Base-by-base conservation (phyloP, 2,113 vertebrate species). In the Jacana jacana region DNA sequence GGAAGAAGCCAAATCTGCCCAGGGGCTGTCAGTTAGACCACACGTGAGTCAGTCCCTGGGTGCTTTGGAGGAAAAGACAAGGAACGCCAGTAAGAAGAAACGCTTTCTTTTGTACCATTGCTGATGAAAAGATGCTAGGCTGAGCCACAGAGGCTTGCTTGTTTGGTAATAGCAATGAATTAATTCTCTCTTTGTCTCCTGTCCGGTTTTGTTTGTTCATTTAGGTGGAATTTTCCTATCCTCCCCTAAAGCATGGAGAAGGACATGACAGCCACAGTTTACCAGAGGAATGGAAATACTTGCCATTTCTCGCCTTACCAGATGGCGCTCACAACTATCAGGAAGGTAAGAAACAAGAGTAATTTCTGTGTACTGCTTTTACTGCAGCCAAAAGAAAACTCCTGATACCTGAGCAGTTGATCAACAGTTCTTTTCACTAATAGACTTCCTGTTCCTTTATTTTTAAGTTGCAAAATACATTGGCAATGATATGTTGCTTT, bases 241-340 rank as follows among this genome's bases (percentile, higher is more conserved):
- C 99, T 22, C 98, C 99, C 6, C 95, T 99, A 65, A 97, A 99
- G 91, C 98, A 98, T 27, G 98, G 98, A 54, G 98, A 99, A 94
- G 98, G 98, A 81, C 99, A 99, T 20, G 99, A 99, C 95, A 99
- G 99, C 68, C 98, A 98, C 76, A 89, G 97, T 84, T 96, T 99
- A 88, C 99, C 99, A 25, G 99, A 99, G 51, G 99, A 99, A 81
- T 99, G 99, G 99, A 99, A 98, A 88, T 99, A 99, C 78, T 97
- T 99, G 84, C 99, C 99, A 0, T 99, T 99, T 97, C 98, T 99
- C 11, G 99, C 99, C 31, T 97, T 99, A 39, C 99, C 99, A 0
- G 99, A 99, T 42, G 99, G 99, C 0, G 99, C 99, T 7, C 99
- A 99, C 97, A 99, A 99, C 98, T 99, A 99, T 94, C 99, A 99